These are phyloP conservation scores for Eulithis testata DNA, from an alignment of 2,888 invertebrate genomes.

Conservation along the genomic window DNA sequence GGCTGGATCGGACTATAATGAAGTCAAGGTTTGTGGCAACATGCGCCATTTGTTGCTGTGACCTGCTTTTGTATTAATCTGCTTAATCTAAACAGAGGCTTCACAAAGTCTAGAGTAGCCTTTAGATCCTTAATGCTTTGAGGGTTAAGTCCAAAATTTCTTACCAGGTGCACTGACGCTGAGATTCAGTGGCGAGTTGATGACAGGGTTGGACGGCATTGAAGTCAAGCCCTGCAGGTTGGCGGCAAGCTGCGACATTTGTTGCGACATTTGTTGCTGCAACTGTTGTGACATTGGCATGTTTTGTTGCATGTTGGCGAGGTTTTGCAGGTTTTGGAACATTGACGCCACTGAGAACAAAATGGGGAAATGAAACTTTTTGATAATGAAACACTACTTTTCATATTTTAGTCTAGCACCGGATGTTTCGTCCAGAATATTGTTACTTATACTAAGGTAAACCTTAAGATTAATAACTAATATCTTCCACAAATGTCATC, in stretches of 20 bases:
- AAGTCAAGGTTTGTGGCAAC: too few relatives aligned
- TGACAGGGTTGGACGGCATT: slow-evolving; percentile 88
- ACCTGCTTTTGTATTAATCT: too few relatives aligned
- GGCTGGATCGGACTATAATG: too few relatives aligned
- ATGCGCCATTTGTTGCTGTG: too few relatives aligned
- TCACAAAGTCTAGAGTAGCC: too few relatives aligned
- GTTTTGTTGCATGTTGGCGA: slow-evolving; percentile 82
- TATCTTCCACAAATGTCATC: too few relatives aligned
- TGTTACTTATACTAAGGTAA: too few relatives aligned
- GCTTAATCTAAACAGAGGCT: too few relatives aligned
- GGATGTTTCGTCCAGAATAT: too few relatives aligned
- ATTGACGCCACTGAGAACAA: slow-evolving; percentile 87
- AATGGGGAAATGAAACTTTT: slow-evolving; percentile 27
- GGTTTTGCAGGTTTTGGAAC: slow-evolving; percentile 84
- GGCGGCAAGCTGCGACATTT: slow-evolving; percentile 81
- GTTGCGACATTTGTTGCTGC: slow-evolving; percentile 85
- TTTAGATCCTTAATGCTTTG: too few relatives aligned
- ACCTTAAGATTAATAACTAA: too few relatives aligned
- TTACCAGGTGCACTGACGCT: slow-evolving; percentile 88
- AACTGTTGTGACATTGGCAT: slow-evolving; percentile 82
- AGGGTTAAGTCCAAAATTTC: slow-evolving; percentile 12
- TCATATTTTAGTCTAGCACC: too few relatives aligned
- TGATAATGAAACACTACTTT: background rate
- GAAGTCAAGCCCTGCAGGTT: slow-evolving; percentile 93
- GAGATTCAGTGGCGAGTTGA: slow-evolving; percentile 93